phyloP scores from a whole-genome alignment of 2,113 vertebrate species.

The Physeter macrocephalus region DNA sequence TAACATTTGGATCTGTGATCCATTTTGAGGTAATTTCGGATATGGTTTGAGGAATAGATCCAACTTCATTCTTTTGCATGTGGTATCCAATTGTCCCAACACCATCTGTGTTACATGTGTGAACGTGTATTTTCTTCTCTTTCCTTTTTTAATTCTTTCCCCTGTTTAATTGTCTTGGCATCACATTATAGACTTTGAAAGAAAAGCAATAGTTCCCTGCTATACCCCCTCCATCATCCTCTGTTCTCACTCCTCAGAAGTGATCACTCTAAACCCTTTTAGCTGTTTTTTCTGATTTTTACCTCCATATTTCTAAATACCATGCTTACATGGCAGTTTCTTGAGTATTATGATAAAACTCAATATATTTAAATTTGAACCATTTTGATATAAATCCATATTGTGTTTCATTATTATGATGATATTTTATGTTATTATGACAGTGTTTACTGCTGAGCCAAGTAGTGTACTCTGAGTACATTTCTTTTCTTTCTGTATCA shows the following conservation, averaged over 20 bases:
- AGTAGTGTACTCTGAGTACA: background rate
- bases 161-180: slow-evolving; percentile 11
- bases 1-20: background rate
- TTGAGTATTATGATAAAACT: slow-evolving; percentile 11
- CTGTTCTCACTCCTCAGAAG: background rate
- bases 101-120: background rate
- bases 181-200: slow-evolving; percentile 14
- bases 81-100: slow-evolving; percentile 4
- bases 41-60: background rate
- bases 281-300: background rate
- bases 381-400: background rate
- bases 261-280: background rate
- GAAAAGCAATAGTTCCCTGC: background rate
- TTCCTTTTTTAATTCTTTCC: slow-evolving; percentile 35
- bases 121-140: slow-evolving; percentile 32
- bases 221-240: background rate
- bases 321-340: background rate
- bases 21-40: slow-evolving; percentile 26
- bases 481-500: background rate
- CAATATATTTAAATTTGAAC: background rate
- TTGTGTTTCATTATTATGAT: background rate
- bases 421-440: background rate
- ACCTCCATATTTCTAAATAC: background rate
- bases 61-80: background rate
- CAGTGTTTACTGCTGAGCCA: background rate